phyloP scores from a whole-genome alignment of 2,888 invertebrate species.

The Enchytraeus crypticus region DNA sequence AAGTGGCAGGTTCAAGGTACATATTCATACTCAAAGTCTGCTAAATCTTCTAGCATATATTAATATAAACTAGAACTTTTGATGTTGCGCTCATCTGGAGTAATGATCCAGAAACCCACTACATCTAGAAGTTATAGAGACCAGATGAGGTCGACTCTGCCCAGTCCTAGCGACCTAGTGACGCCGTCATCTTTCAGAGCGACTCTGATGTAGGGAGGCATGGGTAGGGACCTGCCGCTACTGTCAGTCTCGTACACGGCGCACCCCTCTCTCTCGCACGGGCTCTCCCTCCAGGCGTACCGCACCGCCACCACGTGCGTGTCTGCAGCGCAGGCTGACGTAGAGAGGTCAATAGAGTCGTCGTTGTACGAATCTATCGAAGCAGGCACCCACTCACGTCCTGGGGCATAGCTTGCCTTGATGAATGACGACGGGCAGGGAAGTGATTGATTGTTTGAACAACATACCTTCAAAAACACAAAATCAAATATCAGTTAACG shows the following conservation, averaged over 20 bases:
- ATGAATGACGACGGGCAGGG: conserved; percentile 15
- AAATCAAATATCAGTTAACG: no score
- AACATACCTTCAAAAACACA: conserved; percentile 27
- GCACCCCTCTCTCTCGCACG: conserved; percentile 13
- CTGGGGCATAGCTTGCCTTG: conserved; percentile 17
- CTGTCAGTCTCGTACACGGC: conserved; percentile 10
- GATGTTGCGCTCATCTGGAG: no score
- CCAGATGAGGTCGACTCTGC: conserved; percentile 10
- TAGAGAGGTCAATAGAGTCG: conserved; percentile 5
- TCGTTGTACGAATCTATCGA: conserved; percentile 5
- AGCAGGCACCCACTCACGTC: conserved; percentile 20
- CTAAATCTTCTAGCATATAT: no score
- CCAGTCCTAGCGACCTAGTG: not conserved
- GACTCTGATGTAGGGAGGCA: conserved; percentile 17
- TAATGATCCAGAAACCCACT: not conserved
- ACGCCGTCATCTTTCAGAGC: conserved; percentile 13
- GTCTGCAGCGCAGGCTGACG: conserved; percentile 2
- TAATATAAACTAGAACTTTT: no score
- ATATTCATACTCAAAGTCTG: no score
- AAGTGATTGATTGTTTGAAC: conserved; percentile 14
- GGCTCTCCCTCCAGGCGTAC: conserved; percentile 30
- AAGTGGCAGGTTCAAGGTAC: not conserved
- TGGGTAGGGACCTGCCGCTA: conserved; percentile 11
- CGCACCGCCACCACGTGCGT: conserved; percentile 24
- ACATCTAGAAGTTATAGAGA: not conserved